A percentile compares a stretch with the other conserved stretches of the same genome.
phyloP scores from a whole-genome alignment of 2,888 invertebrate species.

The Drosophila anceps region DNA sequence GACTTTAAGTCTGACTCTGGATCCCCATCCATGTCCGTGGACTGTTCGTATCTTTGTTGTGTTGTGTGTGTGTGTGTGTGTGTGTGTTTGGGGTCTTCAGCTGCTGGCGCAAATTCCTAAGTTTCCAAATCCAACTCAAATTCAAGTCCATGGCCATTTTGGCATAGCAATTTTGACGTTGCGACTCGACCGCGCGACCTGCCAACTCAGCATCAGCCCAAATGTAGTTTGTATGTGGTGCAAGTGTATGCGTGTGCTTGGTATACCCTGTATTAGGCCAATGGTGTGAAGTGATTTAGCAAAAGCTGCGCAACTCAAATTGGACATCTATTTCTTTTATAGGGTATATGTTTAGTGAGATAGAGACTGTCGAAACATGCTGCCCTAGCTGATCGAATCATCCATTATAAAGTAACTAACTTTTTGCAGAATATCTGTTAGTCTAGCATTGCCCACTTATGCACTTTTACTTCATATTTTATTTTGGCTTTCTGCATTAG shows the following conservation, averaged over 20 bases:
- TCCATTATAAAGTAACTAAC: neutral
- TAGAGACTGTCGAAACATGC: no score
- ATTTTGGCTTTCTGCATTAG: constrained; percentile 22
- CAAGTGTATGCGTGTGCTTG: constrained; percentile 2
- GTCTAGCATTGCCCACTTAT: neutral
- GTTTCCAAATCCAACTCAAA: constrained; percentile 72
- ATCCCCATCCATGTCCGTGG: constrained; percentile 19
- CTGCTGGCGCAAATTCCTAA: constrained; percentile 71
- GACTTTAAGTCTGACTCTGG: constrained; percentile 36
- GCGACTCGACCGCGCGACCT: constrained; percentile 64
- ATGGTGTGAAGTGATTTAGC: neutral
- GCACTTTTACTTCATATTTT: constrained; percentile 24
- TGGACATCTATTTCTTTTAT: neutral
- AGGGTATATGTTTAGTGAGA: no score
- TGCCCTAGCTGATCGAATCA: no score
- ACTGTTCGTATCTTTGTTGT: constrained; percentile 19
- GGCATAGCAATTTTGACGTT: constrained; percentile 67
- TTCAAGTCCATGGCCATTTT: constrained; percentile 69
- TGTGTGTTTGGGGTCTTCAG: constrained; percentile 54
- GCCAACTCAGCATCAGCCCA: constrained; percentile 46
- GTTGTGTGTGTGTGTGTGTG: constrained; percentile 10
- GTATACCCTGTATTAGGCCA: constrained; percentile 26
- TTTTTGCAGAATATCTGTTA: neutral
- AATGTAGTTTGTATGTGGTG: neutral
- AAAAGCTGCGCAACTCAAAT: neutral